Evolutionary conservation across 2,797 vertebrate species (phyloP).

Genomic region (Cynodonichthys magdalenae): DNA sequence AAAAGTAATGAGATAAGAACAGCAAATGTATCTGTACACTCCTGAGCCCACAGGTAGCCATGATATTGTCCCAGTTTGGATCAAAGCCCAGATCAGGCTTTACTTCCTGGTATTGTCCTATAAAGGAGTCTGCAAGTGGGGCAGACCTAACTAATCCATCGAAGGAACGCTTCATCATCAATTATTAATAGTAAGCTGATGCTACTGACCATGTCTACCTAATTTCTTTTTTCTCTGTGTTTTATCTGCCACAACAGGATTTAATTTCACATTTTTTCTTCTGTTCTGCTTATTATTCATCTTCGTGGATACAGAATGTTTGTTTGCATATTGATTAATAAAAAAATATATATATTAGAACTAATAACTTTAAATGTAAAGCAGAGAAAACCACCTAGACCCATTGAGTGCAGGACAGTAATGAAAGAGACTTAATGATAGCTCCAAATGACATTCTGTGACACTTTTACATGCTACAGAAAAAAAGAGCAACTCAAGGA

Average conservation of each 20-base stretch:
- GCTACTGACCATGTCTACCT: constrained; percentile 59
- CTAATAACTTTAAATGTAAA: constrained; percentile 52
- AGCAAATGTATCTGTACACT: constrained; percentile 5
- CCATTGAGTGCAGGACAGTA: constrained; percentile 33
- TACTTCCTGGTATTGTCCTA: constrained; percentile 64
- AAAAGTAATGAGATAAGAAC: constrained; percentile 44
- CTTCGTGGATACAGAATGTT: not conserved
- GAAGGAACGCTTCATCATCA: constrained; percentile 70
- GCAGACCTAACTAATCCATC: constrained; percentile 77
- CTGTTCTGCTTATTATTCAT: constrained; percentile 21
- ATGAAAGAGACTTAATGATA: constrained; percentile 54
- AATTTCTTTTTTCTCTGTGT: constrained; percentile 50
- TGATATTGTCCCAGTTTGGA: constrained; percentile 45
- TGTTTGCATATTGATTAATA: constrained; percentile 14
- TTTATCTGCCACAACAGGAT: constrained; percentile 47
- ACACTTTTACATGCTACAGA: not conserved
- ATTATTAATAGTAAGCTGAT: constrained; percentile 84
- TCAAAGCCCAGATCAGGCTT: constrained; percentile 62
- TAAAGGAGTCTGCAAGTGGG: constrained; percentile 70
- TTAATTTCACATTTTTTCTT: constrained; percentile 32
- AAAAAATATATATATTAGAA: constrained; percentile 37
- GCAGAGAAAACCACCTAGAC: constrained; percentile 44
- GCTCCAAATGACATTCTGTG: constrained; percentile 16
- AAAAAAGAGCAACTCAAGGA: constrained; percentile 1
- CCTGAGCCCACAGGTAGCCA: constrained; percentile 15